Evolutionary conservation across 2,113 vertebrate genomes (phyloP).

Genomic region (Corydoras sp.): DNA sequence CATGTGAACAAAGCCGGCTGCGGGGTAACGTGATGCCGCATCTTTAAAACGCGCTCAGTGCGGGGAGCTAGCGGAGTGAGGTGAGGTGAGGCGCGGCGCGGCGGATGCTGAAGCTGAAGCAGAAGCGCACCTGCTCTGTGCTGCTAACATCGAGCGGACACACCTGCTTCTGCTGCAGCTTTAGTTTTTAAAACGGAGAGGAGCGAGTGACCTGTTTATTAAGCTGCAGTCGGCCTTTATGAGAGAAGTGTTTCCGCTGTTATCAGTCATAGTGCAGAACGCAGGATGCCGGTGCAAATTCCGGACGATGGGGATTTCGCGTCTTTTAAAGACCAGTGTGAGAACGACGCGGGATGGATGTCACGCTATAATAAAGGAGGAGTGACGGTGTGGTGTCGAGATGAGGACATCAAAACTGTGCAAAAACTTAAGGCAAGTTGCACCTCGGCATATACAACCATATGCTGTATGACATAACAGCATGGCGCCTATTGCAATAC

Average conservation of each 20-base stretch:
- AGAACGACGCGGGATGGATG: slow-evolving; percentile 74
- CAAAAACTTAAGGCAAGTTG: slow-evolving; percentile 83
- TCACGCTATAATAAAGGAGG: slow-evolving; percentile 73
- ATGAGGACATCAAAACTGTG: slow-evolving; percentile 66
- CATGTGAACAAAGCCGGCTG: slow-evolving; percentile 39
- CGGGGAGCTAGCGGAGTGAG: neutral
- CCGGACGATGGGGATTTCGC: slow-evolving; percentile 77
- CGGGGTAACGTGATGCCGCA: slow-evolving; percentile 44
- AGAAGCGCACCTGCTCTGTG: slow-evolving; percentile 40
- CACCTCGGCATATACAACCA: neutral
- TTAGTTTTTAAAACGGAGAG: neutral
- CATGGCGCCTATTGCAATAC: neutral
- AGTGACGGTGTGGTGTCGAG: slow-evolving; percentile 72
- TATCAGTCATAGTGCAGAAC: slow-evolving; percentile 4
- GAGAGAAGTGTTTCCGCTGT: slow-evolving; percentile 22
- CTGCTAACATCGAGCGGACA: neutral
- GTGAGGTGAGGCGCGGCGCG: no score
- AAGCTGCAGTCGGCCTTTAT: slow-evolving; percentile 1
- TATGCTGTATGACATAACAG: no score
- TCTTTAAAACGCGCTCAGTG: slow-evolving; percentile 40
- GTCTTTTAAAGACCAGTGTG: slow-evolving; percentile 75
- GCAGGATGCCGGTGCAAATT: slow-evolving; percentile 73
- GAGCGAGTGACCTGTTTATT: neutral
- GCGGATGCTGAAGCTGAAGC: slow-evolving; percentile 37
- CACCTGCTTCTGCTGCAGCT: no score